phyloP scores from a whole-genome alignment of 2,797 vertebrate genomes.

The Nyctibius grandis region DNA sequence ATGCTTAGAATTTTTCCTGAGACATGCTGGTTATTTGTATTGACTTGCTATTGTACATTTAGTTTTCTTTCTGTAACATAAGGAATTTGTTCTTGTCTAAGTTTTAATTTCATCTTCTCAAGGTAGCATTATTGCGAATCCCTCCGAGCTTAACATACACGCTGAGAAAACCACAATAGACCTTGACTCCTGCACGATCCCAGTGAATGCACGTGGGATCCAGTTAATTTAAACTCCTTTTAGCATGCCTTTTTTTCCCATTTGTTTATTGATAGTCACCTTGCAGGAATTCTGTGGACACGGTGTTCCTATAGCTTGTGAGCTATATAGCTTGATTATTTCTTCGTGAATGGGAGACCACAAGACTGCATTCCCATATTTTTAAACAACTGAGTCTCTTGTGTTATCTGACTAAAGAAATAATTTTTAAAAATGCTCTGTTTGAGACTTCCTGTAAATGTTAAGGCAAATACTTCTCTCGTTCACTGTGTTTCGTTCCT shows the following conservation, averaged over 20 bases:
- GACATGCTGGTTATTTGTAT: neutral
- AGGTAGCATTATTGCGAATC: fast-evolving
- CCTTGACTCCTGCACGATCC: neutral
- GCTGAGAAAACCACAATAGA: neutral
- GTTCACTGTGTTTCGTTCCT: neutral
- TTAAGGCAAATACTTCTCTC: neutral
- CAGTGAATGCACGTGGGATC: neutral
- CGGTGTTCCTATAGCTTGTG: neutral
- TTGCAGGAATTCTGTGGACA: neutral
- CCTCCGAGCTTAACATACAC: neutral
- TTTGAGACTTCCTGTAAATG: neutral
- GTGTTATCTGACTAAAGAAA: neutral
- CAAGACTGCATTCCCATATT: neutral
- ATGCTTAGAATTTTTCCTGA: neutral
- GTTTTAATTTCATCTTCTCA: neutral
- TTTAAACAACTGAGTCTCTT: neutral
- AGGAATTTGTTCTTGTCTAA: neutral
- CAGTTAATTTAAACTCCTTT: neutral
- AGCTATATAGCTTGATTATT: neutral
- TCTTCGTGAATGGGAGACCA: neutral
- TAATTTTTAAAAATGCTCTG: fast-evolving
- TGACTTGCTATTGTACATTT: neutral
- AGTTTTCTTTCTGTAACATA: neutral
- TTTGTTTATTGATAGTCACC: neutral
- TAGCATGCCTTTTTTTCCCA: fast-evolving